phyloP scores from a whole-genome alignment of 2,888 invertebrate genomes.

The Athetis lepigone region DNA sequence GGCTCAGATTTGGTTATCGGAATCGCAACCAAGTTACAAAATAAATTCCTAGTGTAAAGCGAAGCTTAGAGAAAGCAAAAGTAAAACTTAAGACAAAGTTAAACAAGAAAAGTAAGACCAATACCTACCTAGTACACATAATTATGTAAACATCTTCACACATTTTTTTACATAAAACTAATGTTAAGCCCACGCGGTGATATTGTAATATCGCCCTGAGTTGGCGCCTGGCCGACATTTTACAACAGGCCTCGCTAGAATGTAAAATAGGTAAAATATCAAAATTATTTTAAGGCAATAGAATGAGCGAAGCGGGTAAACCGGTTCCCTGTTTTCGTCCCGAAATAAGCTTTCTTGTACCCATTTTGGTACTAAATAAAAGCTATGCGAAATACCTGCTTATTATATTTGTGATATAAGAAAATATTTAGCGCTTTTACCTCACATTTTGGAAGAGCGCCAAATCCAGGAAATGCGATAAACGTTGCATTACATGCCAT shows the following conservation, averaged over 20 bases:
- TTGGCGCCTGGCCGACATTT: slow-evolving; percentile 71
- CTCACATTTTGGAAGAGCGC: slow-evolving; percentile 20
- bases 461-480: slow-evolving; percentile 24
- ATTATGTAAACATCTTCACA: slow-evolving; percentile 8
- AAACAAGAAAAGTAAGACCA: too few relatives aligned
- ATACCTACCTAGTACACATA: too few relatives aligned
- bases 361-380: slow-evolving; percentile 46
- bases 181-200: slow-evolving; percentile 59
- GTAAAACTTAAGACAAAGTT: too few relatives aligned
- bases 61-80: too few relatives aligned
- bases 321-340: slow-evolving; percentile 8
- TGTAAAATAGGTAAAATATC: slow-evolving; percentile 81
- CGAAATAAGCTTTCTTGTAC: slow-evolving; percentile 24
- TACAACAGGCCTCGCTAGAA: slow-evolving; percentile 69
- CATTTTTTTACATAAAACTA: slow-evolving; percentile 35
- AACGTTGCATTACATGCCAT: slow-evolving; percentile 13
- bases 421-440: slow-evolving; percentile 21
- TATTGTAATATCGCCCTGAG: slow-evolving; percentile 68
- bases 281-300: slow-evolving; percentile 65
- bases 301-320: slow-evolving; percentile 39
- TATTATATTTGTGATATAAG: slow-evolving; percentile 37
- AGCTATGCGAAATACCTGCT: slow-evolving; percentile 34
- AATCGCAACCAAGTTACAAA: too few relatives aligned
- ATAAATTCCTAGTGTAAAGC: too few relatives aligned
- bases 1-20: too few relatives aligned